These are phyloP conservation scores for Rhagonycha lutea DNA, from an alignment of 2,888 invertebrate species.

Conservation along the genomic window DNA sequence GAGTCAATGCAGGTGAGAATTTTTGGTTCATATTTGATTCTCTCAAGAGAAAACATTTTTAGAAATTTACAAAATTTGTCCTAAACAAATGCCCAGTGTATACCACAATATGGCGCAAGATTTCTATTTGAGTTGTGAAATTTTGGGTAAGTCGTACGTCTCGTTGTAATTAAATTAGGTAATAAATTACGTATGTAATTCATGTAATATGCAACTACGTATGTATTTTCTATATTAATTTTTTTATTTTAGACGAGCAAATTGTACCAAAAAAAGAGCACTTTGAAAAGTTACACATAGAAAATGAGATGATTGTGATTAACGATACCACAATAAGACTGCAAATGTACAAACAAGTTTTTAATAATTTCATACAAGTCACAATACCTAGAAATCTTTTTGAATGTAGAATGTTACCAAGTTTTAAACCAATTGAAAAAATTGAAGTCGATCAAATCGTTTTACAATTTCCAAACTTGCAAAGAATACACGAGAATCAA, in stretches of 20 bases:
- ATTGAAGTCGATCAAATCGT: not conserved
- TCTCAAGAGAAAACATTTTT: slow-evolving; percentile 6
- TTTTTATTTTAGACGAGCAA: not conserved
- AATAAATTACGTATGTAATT: too few relatives aligned
- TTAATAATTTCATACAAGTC: not conserved
- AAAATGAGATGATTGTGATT: not conserved
- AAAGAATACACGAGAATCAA: not conserved
- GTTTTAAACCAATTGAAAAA: not conserved
- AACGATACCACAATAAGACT: not conserved
- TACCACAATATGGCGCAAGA: slow-evolving; percentile 24
- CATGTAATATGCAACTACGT: too few relatives aligned
- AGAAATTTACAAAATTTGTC: slow-evolving; percentile 10
- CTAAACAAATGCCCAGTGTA: slow-evolving; percentile 33
- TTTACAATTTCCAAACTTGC: not conserved
- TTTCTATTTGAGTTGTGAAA: slow-evolving; percentile 30
- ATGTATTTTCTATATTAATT: not conserved
- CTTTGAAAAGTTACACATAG: not conserved
- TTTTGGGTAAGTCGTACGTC: not conserved
- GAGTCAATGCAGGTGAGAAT: slow-evolving; percentile 57
- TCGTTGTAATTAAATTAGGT: too few relatives aligned
- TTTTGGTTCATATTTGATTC: slow-evolving; percentile 19
- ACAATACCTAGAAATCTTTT: not conserved
- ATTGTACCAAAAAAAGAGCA: not conserved
- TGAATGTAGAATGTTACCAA: not conserved
- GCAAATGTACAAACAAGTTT: not conserved